These are phyloP conservation scores for Heterodera schachtii DNA, from an alignment of 1,140 invertebrate genomes.

Conservation along the genomic window DNA sequence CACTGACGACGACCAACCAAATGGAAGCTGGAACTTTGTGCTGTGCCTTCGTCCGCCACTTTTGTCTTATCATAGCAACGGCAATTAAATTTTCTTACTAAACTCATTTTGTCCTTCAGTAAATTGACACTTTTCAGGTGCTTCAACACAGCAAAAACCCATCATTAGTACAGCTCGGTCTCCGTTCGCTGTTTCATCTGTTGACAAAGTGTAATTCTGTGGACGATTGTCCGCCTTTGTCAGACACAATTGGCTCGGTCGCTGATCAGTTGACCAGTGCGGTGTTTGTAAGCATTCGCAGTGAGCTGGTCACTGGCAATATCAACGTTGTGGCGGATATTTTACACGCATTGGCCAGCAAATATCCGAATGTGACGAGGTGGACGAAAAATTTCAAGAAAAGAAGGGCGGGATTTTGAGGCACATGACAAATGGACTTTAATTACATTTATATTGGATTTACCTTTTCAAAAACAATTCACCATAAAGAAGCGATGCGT, in stretches of 20 bases:
- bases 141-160: slow-evolving; percentile 15
- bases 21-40: not conserved
- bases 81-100: not conserved
- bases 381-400: not conserved
- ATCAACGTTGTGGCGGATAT: slow-evolving; percentile 16
- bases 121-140: slow-evolving; percentile 16
- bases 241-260: not conserved
- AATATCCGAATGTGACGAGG: slow-evolving; percentile 23
- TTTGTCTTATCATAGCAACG: not conserved
- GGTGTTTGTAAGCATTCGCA: slow-evolving; percentile 14
- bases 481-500: too few relatives aligned
- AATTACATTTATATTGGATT: too few relatives aligned
- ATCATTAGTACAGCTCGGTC: not conserved
- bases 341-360: slow-evolving; percentile 20
- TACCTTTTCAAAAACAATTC: too few relatives aligned
- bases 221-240: not conserved
- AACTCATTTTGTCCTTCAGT: not conserved
- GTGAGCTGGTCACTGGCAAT: slow-evolving; percentile 14
- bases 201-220: not conserved
- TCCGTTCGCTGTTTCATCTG: not conserved
- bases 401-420: not conserved
- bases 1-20: not conserved
- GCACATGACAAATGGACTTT: too few relatives aligned
- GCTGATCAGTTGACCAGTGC: slow-evolving; percentile 7
- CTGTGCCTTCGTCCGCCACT: slow-evolving; percentile 8